A percentile compares a stretch with the other conserved stretches of the same genome.
Evolutionary conservation across 2,797 vertebrate species (phyloP).

Genomic region (Octomys mimax): DNA sequence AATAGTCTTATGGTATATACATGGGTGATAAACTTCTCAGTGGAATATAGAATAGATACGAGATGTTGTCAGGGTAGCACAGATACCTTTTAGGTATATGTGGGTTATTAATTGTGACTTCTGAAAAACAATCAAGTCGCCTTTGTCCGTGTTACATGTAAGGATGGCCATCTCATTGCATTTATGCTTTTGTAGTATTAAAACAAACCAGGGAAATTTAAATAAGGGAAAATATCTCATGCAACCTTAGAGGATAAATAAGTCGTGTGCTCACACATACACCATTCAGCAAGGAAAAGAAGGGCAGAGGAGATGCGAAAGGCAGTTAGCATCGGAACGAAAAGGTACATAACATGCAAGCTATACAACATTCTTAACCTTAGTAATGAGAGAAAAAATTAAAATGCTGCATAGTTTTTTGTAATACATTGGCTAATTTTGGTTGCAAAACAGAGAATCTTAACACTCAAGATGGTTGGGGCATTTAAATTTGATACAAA

Average conservation of each 20-base stretch:
- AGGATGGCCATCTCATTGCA: neutral
- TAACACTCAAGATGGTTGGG: neutral
- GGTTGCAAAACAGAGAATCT: neutral
- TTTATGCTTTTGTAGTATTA: neutral
- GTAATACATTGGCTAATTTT: constrained; percentile 6
- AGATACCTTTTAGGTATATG: neutral
- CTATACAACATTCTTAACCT: neutral
- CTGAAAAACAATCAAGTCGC: constrained; percentile 46
- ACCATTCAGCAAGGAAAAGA: neutral
- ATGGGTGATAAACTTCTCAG: neutral
- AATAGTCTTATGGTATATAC: neutral
- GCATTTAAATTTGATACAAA: constrained; percentile 12
- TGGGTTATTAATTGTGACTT: neutral
- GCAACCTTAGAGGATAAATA: neutral
- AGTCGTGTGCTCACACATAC: accelerated
- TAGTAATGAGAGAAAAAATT: constrained; percentile 20
- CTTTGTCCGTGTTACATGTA: neutral
- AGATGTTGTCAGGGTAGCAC: neutral
- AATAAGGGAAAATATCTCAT: neutral
- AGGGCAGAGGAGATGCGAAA: neutral
- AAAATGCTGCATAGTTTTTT: neutral
- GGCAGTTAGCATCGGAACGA: neutral
- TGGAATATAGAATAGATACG: neutral
- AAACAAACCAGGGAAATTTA: neutral
- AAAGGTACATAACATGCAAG: neutral